Evolutionary conservation across 2,113 vertebrate genomes (phyloP).

Genomic region (Nymphicus hollandicus): DNA sequence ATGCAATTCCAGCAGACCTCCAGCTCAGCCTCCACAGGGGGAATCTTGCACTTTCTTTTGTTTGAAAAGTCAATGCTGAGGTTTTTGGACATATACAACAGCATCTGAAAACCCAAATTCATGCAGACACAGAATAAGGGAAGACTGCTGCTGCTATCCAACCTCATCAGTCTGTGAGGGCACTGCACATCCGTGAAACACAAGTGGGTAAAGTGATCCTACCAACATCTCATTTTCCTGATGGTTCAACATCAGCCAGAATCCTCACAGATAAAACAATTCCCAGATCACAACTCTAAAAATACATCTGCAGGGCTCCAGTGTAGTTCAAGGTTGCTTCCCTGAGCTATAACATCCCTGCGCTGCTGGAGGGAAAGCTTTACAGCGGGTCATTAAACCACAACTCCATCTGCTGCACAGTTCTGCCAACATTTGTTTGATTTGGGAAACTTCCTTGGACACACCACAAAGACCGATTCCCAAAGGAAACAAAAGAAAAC

Average conservation of each 20-base stretch:
- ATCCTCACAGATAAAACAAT: neutral
- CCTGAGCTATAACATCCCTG: too few species aligned
- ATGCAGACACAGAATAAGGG: too few species aligned
- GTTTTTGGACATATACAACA: neutral
- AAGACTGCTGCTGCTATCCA: neutral
- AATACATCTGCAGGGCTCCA: neutral
- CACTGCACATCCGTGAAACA: neutral
- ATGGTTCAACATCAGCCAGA: neutral
- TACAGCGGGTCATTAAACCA: neutral
- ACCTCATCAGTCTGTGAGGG: neutral
- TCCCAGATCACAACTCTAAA: neutral
- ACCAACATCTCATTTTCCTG: fast-evolving
- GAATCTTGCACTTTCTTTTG: neutral
- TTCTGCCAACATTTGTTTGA: neutral
- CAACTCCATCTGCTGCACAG: too few species aligned
- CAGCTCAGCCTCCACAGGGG: neutral
- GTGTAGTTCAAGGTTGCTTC: too few species aligned
- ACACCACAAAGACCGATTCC: neutral
- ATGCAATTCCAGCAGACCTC: neutral
- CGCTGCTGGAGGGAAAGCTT: too few species aligned
- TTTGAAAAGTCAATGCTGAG: neutral
- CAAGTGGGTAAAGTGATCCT: neutral
- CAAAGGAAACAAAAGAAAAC: neutral
- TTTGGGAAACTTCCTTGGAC: neutral
- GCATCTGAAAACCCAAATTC: too few species aligned